Evolutionary conservation across 2,113 vertebrate genomes (phyloP), one percentile per base, ranked within the genome.

Genomic region (Ammodytes marinus): DNA sequence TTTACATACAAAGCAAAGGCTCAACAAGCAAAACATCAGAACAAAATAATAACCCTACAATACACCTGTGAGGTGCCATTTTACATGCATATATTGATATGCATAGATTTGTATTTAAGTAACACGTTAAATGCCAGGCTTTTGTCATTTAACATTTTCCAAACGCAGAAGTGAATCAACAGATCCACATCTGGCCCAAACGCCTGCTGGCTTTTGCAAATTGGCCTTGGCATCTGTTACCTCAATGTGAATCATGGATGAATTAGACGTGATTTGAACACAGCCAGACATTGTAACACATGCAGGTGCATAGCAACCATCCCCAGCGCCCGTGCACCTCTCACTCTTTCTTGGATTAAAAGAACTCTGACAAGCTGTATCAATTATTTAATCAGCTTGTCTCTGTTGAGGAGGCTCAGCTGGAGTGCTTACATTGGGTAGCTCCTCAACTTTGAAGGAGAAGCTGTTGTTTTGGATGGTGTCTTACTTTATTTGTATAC

Each of bases 391-490:
- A 58, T 80, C 63, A 69, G 39, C 37, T 72, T 60, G 12, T 69
- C 59, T 60, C 42, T 47, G 66, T n/a, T 39, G 76, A 83, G 70
- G 66, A 69, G 52, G 19, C 47, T 47, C 15, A 47, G 45, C 46
- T 53, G 17, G n/a, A 63, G 61, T 10, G 4, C 77, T 76, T 61
- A 46, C 40, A 63, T 65, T 8, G 70, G 67, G 64, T n/a, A 53
- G 68, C 68, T 77, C 53, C 58, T 81, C 15, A 65, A 47, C 64
- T 74, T 63, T 73, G 37, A 70, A 69, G 54, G 60, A 40, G 64
- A 66, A 57, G 53, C 68, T 73, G 40, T 77, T 66, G 67, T 79
- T 77, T 55, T 39, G 14, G 45, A 46, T 50, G 13, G 50, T 2
- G 0, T 76, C 27, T 59, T 6, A 11, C 5, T 50, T 49, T 53